These are phyloP conservation scores for Deroplatys truncata DNA, from an alignment of 2,888 invertebrate genomes.

Conservation along the genomic window DNA sequence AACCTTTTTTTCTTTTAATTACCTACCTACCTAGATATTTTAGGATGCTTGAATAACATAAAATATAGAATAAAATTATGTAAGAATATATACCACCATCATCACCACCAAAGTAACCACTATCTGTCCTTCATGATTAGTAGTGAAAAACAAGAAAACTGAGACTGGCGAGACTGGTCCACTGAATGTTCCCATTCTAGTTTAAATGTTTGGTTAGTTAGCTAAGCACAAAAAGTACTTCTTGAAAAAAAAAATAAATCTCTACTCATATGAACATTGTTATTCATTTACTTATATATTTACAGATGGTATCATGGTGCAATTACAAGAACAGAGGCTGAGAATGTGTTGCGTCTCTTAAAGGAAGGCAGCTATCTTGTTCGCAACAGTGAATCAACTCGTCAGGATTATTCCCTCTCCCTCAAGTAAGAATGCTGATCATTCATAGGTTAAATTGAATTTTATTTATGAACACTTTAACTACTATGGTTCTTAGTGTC, in stretches of 20 bases:
- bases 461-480: too few relatives aligned
- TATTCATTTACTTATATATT: slow-evolving; percentile 17
- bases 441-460: too few relatives aligned
- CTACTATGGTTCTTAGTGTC: too few relatives aligned
- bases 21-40: too few relatives aligned
- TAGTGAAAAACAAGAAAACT: not conserved
- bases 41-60: too few relatives aligned
- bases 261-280: not conserved
- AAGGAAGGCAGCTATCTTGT: slow-evolving; percentile 92
- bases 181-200: not conserved
- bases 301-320: slow-evolving; percentile 93
- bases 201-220: not conserved
- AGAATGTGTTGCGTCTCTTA: slow-evolving; percentile 75
- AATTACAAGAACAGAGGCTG: slow-evolving; percentile 86
- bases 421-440: slow-evolving; percentile 73
- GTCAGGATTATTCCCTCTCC: slow-evolving; percentile 89
- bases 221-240: not conserved
- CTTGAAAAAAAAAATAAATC: not conserved
- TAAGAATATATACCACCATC: too few relatives aligned
- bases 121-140: not conserved
- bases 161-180: not conserved
- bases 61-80: too few relatives aligned
- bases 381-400: slow-evolving; percentile 88
- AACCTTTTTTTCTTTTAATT: too few relatives aligned
- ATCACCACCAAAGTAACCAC: too few relatives aligned